Percentiles rank a stretch among this genome's conserved stretches.
Evolutionary conservation across 2,888 invertebrate genomes (phyloP).

Genomic region (Dicycla oo): DNA sequence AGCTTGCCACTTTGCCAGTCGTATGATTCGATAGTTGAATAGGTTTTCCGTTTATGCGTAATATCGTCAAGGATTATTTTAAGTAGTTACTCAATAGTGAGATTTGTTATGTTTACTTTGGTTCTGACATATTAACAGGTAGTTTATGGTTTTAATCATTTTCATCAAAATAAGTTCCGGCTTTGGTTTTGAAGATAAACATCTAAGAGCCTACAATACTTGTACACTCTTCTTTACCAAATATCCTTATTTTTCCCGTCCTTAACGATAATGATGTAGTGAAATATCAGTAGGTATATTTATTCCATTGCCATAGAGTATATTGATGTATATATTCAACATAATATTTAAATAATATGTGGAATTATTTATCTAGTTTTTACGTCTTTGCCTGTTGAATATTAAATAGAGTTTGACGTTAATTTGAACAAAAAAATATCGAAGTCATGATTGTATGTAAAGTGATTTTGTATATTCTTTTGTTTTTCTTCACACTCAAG

Average conservation of each 20-base stretch:
- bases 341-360: conserved; percentile 44
- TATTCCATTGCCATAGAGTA: conserved; percentile 16
- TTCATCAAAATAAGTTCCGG: neutral
- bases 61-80: conserved; percentile 4
- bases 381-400: conserved; percentile 45
- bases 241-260: neutral
- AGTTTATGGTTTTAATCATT: neutral
- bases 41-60: conserved; percentile 22
- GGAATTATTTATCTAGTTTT: conserved; percentile 56
- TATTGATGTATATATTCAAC: conserved; percentile 32
- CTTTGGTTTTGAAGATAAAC: neutral
- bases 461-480: conserved; percentile 44
- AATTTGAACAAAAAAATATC: conserved; percentile 50
- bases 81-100: neutral
- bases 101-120: neutral
- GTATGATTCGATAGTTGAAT: conserved; percentile 22
- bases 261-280: neutral
- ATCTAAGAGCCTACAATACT: conserved; percentile 2
- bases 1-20: conserved; percentile 22
- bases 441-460: conserved; percentile 64
- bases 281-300: conserved; percentile 5
- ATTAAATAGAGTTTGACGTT: conserved; percentile 56
- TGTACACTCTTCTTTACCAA: neutral
- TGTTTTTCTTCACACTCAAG: conserved; percentile 37
- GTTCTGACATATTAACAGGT: neutral